These are phyloP conservation scores for Leptatherina wallacei DNA, from an alignment of 2,797 vertebrate genomes.

Conservation along the genomic window DNA sequence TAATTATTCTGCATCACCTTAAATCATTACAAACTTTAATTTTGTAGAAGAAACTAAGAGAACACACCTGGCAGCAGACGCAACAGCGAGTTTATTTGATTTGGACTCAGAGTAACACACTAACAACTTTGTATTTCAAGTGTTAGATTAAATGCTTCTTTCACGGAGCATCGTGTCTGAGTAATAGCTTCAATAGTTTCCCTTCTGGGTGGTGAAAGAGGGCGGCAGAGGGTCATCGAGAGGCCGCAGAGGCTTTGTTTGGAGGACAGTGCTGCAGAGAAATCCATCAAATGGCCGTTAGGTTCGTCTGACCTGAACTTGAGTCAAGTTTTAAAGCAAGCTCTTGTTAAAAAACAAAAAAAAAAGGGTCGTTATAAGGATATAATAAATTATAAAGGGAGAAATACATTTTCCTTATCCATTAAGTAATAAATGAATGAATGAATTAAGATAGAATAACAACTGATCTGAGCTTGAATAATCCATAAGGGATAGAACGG, in stretches of 20 bases:
- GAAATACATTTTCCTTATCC: neutral
- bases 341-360: too few relatives aligned
- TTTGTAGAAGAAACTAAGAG: neutral
- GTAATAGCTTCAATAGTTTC: slow-evolving; percentile 41
- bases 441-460: too few relatives aligned
- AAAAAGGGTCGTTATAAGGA: too few relatives aligned
- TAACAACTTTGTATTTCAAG: slow-evolving; percentile 14
- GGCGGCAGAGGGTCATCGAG: slow-evolving; percentile 70
- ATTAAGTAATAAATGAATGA: neutral
- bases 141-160: slow-evolving; percentile 20
- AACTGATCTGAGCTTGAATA: too few relatives aligned
- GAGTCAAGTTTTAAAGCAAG: slow-evolving; percentile 27
- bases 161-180: slow-evolving; percentile 27
- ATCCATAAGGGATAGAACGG: too few relatives aligned
- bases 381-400: neutral
- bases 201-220: slow-evolving; percentile 29
- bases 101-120: slow-evolving; percentile 9
- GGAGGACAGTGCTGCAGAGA: slow-evolving; percentile 62
- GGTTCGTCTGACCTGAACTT: slow-evolving; percentile 67
- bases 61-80: neutral
- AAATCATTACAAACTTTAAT: neutral
- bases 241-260: slow-evolving; percentile 74
- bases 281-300: slow-evolving; percentile 65
- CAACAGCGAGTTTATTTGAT: slow-evolving; percentile 20
- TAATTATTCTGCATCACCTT: neutral